A percentile compares a stretch with the other conserved stretches of the same genome.
These are phyloP conservation scores for Lordiphosa clarofinis DNA, from an alignment of 1,140 invertebrate species.

Conservation along the genomic window DNA sequence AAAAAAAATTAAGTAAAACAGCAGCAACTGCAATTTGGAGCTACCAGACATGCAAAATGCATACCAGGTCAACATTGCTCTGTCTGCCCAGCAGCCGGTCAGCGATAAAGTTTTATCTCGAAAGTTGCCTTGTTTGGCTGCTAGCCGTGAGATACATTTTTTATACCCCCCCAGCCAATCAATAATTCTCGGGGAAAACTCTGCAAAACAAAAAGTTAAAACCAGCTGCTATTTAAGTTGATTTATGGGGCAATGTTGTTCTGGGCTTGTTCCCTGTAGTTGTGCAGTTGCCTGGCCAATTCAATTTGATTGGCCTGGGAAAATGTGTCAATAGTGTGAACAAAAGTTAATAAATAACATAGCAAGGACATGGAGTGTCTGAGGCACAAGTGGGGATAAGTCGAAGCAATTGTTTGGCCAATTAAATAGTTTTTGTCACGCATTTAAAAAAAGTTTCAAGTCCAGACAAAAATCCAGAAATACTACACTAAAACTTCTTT, in stretches of 20 bases:
- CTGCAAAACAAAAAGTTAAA: conserved; percentile 21
- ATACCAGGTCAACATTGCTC: conserved; percentile 66
- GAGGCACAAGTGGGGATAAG: too few relatives aligned
- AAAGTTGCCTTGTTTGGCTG: conserved; percentile 52
- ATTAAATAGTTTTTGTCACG: not conserved
- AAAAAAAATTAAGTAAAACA: conserved; percentile 11
- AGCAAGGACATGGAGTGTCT: conserved; percentile 82
- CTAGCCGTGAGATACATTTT: conserved; percentile 60
- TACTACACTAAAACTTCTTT: too few relatives aligned
- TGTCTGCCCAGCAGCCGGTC: conserved; percentile 41
- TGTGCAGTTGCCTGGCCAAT: too few relatives aligned
- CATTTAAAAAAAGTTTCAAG: too few relatives aligned
- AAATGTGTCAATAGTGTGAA: conserved; percentile 68
- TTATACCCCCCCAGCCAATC: conserved; percentile 41
- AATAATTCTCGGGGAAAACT: conserved; percentile 45
- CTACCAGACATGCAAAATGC: conserved; percentile 68
- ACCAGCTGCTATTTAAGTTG: conserved; percentile 47
- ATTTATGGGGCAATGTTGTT: conserved; percentile 57
- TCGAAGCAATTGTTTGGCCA: not conserved
- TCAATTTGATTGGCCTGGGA: conserved; percentile 75
- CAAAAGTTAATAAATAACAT: conserved; percentile 6
- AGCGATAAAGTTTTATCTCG: conserved; percentile 71
- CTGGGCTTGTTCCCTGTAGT: conserved; percentile 42
- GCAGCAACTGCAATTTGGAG: conserved; percentile 52
- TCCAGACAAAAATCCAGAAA: too few relatives aligned